phyloP scores from a whole-genome alignment of 2,888 invertebrate species.

The Thalpophila matura region DNA sequence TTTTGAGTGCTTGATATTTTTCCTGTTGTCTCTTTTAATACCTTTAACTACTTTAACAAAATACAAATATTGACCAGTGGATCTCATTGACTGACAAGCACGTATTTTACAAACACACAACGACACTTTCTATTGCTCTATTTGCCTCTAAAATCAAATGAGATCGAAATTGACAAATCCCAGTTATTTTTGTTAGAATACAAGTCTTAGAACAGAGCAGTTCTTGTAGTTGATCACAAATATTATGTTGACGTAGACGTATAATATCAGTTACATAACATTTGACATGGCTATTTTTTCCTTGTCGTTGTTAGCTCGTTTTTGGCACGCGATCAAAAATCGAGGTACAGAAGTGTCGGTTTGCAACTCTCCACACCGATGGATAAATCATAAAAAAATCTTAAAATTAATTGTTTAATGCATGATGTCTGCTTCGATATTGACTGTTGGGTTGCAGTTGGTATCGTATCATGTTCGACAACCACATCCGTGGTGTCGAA shows the following conservation, averaged over 20 bases:
- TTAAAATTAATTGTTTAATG: conserved; percentile 31
- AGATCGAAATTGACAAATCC: conserved; percentile 24
- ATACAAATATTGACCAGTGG: conserved; percentile 6
- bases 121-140: conserved; percentile 21
- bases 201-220: conserved; percentile 30
- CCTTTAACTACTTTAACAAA: background rate
- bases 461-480: conserved; percentile 54
- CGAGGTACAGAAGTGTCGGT: conserved; percentile 71
- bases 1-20: conserved; percentile 26
- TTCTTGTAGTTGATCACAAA: conserved; percentile 55
- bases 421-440: conserved; percentile 20
- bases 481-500: conserved; percentile 71
- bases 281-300: conserved; percentile 88
- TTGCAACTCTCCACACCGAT: conserved; percentile 61
- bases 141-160: conserved; percentile 12
- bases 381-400: conserved; percentile 54
- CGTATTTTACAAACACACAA: conserved; percentile 9
- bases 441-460: conserved; percentile 36
- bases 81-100: background rate
- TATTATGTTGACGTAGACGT: conserved; percentile 68
- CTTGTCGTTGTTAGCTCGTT: conserved; percentile 81
- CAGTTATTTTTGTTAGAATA: conserved; percentile 43
- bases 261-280: conserved; percentile 76
- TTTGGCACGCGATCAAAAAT: conserved; percentile 85
- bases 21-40: conserved; percentile 10